These are phyloP conservation scores for Heterodera schachtii DNA, from an alignment of 1,140 invertebrate species.

Conservation along the genomic window DNA sequence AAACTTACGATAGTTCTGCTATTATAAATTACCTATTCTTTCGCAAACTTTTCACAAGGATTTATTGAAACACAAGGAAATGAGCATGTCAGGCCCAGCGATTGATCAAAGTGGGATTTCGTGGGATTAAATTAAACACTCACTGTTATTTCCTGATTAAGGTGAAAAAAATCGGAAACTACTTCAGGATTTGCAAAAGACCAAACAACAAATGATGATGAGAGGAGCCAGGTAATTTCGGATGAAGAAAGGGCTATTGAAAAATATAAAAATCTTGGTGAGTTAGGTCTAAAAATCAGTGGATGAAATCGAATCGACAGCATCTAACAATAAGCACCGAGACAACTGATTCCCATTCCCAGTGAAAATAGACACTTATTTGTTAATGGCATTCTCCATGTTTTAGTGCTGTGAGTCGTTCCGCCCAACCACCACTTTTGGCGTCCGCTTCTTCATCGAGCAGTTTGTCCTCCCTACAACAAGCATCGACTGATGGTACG, in stretches of 20 bases:
- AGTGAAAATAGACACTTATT: too few species aligned
- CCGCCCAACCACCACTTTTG: not conserved
- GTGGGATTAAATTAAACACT: not conserved
- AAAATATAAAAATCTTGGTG: too few species aligned
- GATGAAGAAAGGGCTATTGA: too few species aligned
- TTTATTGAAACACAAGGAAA: not conserved
- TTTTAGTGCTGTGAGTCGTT: not conserved
- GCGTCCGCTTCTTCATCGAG: not conserved
- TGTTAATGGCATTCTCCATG: too few species aligned
- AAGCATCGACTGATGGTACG: not conserved
- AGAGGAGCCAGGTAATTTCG: slow-evolving; percentile 5
- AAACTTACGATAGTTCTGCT: too few species aligned
- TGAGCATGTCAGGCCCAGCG: not conserved
- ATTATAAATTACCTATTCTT: too few species aligned
- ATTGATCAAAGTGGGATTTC: not conserved
- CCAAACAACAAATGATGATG: slow-evolving; percentile 30
- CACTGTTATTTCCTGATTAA: not conserved
- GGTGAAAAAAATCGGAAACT: slow-evolving; percentile 37
- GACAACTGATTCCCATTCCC: too few species aligned
- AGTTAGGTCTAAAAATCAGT: too few species aligned
- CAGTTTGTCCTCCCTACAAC: not conserved
- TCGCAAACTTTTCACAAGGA: too few species aligned
- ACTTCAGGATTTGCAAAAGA: slow-evolving; percentile 24
- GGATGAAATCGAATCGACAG: too few species aligned
- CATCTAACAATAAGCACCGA: too few species aligned